phyloP scores from a whole-genome alignment of 2,888 invertebrate genomes.

The Gastrophysa polygoni region DNA sequence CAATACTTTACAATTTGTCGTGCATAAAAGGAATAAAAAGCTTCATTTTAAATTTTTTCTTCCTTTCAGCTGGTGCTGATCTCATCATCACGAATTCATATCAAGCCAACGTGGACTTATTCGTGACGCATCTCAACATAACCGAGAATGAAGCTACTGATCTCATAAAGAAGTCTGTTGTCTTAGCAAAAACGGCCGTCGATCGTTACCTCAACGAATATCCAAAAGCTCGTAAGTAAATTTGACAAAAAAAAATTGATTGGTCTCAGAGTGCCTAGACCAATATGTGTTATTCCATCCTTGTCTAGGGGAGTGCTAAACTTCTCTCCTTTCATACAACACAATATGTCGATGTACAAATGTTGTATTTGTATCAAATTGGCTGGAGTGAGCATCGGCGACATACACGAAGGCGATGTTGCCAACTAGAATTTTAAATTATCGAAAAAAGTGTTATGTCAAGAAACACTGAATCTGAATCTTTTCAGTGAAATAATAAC shows the following conservation, averaged over 20 bases:
- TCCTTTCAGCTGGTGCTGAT: constrained; percentile 77
- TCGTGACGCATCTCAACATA: constrained; percentile 74
- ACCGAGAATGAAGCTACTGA: constrained; percentile 70
- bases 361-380: constrained; percentile 18
- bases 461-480: too few relatives aligned
- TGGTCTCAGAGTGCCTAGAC: constrained; percentile 61
- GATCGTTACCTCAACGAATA: constrained; percentile 63
- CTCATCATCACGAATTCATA: constrained; percentile 89
- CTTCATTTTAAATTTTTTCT: too few relatives aligned
- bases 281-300: constrained; percentile 77
- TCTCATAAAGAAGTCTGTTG: constrained; percentile 76
- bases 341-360: too few relatives aligned
- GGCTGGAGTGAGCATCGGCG: constrained; percentile 1
- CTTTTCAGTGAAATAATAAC: too few relatives aligned
- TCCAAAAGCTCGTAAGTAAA: constrained; percentile 45
- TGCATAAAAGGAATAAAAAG: too few relatives aligned
- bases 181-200: constrained; percentile 75
- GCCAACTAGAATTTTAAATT: too few relatives aligned
- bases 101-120: constrained; percentile 82
- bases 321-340: constrained; percentile 98
- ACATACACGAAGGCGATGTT: too few relatives aligned
- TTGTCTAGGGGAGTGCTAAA: constrained; percentile 97
- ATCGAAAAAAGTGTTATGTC: too few relatives aligned
- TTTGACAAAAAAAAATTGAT: constrained; percentile 51
- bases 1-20: too few relatives aligned